phyloP scores from a whole-genome alignment of 2,888 invertebrate species.

The Parnassius apollo region DNA sequence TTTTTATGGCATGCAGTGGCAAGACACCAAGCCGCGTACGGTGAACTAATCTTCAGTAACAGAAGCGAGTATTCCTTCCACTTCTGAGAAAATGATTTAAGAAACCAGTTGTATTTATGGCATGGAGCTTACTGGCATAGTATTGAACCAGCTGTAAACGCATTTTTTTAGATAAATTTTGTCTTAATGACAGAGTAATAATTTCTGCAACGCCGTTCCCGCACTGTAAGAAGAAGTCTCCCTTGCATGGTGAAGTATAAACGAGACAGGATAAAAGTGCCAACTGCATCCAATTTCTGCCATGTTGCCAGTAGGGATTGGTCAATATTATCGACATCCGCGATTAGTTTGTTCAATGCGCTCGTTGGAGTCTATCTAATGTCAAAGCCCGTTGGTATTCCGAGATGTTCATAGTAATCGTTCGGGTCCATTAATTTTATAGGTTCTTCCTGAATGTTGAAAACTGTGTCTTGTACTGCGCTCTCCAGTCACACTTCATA shows the following conservation, averaged over 20 bases:
- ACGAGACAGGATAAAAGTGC: too few relatives aligned
- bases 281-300: neutral
- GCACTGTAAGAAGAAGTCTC: too few relatives aligned
- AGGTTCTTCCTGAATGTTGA: neutral
- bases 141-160: too few relatives aligned
- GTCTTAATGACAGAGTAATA: neutral
- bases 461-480: neutral
- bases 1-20: too few relatives aligned
- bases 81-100: too few relatives aligned
- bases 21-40: too few relatives aligned
- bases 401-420: slow-evolving; percentile 31
- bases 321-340: neutral
- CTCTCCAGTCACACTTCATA: neutral
- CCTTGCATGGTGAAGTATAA: too few relatives aligned
- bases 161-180: neutral
- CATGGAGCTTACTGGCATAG: too few relatives aligned
- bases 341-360: neutral
- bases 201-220: neutral
- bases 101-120: too few relatives aligned
- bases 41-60: too few relatives aligned
- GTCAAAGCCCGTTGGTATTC: neutral
- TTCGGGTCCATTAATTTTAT: neutral
- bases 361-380: neutral
- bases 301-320: neutral
- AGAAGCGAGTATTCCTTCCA: too few relatives aligned